Conservation (phyloP, 2,797 vertebrate genomes). For the Lithobates sylvaticus region DNA sequence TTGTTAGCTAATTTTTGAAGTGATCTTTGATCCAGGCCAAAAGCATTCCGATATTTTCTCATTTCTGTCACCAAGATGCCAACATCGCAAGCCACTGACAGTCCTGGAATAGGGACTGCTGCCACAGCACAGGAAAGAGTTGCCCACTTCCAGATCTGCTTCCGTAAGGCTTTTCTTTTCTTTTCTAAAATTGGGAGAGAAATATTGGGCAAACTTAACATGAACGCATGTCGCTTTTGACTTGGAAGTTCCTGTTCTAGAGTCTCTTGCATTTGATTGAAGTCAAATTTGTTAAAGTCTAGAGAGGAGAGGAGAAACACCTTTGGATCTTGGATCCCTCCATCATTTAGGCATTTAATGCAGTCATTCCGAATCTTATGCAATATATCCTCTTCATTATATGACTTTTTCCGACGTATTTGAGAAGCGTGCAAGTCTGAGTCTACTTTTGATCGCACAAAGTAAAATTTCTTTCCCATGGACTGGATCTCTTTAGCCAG, state of each 20-base stretch:
- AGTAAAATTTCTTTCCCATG: slow-evolving; percentile 41
- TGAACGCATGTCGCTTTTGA: slow-evolving; percentile 20
- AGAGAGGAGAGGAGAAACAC: slow-evolving; percentile 20
- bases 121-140: slow-evolving; percentile 9
- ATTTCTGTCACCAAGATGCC: slow-evolving; percentile 10
- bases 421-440: background rate
- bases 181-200: slow-evolving; percentile 10
- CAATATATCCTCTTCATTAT: slow-evolving; percentile 11
- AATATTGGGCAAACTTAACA: slow-evolving; percentile 26
- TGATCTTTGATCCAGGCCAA: slow-evolving; percentile 23
- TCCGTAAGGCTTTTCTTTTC: slow-evolving; percentile 6
- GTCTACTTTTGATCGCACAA: slow-evolving; percentile 30
- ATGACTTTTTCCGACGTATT: background rate
- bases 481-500: slow-evolving; percentile 2
- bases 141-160: slow-evolving; percentile 10
- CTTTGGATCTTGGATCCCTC: background rate
- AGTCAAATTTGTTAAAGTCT: slow-evolving; percentile 19
- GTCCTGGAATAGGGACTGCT: slow-evolving; percentile 20
- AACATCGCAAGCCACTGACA: slow-evolving; percentile 18
- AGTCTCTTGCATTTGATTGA: background rate
- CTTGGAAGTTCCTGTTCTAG: slow-evolving; percentile 22
- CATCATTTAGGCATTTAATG: background rate
- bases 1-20: slow-evolving; percentile 12
- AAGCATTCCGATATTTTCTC: background rate
- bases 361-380: slow-evolving; percentile 24